These are phyloP conservation scores for Ormia ochracea DNA, from an alignment of 2,888 invertebrate genomes.

Conservation along the genomic window DNA sequence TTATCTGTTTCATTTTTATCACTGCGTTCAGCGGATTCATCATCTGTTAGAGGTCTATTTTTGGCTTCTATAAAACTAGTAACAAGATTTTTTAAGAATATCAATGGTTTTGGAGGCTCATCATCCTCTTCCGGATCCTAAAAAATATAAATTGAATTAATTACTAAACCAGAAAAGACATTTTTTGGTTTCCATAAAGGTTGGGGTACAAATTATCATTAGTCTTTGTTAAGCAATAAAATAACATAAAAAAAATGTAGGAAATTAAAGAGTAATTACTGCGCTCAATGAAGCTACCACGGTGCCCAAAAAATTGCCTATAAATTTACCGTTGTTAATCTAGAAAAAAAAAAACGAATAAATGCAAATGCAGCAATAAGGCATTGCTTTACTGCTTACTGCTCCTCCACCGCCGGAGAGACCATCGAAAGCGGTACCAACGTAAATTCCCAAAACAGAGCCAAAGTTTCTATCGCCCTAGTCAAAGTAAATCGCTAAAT, in stretches of 20 bases:
- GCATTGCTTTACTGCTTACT: conserved; percentile 65
- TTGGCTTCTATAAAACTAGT: conserved; percentile 72
- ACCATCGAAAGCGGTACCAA: conserved; percentile 75
- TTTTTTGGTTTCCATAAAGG: too few relatives aligned
- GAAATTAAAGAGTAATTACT: conserved; percentile 74
- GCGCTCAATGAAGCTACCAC: conserved; percentile 75
- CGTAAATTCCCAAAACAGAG: conserved; percentile 74
- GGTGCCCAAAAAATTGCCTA: conserved; percentile 76
- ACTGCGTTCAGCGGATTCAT: conserved; percentile 65
- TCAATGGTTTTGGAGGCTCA: conserved; percentile 71
- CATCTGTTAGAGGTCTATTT: conserved; percentile 67
- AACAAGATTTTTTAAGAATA: conserved; percentile 72
- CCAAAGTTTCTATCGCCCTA: conserved; percentile 76
- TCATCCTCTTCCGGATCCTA: conserved; percentile 77
- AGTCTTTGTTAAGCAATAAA: background rate
- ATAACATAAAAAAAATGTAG: conserved; percentile 39
- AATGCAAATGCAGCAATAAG: too few relatives aligned
- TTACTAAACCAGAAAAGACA: too few relatives aligned
- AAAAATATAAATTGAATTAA: conserved; percentile 24
- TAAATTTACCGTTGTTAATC: conserved; percentile 76
- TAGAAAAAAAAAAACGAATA: conserved; percentile 61
- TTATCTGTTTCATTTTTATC: background rate
- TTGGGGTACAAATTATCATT: conserved; percentile 50
- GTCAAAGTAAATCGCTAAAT: background rate
- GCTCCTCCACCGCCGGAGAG: conserved; percentile 77